These are phyloP conservation scores for Cephalopterus ornatus DNA, from an alignment of 2,113 vertebrate species.

Conservation along the genomic window DNA sequence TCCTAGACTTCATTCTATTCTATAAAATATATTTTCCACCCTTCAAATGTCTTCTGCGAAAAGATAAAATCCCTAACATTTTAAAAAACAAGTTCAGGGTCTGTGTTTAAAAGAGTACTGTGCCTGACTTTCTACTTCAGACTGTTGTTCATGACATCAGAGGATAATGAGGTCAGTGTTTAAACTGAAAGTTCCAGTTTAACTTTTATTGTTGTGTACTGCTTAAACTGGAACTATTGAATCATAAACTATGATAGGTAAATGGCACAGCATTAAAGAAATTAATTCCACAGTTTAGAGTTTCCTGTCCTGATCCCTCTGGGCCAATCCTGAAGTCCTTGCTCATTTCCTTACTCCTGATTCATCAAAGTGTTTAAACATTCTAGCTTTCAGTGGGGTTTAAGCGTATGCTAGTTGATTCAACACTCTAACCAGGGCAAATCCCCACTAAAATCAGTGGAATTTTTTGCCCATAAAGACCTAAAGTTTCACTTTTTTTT, in stretches of 20 bases:
- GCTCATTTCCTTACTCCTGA: constrained; percentile 39
- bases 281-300: neutral
- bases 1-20: neutral
- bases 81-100: neutral
- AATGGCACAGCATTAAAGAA: constrained; percentile 25
- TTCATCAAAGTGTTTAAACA: constrained; percentile 26
- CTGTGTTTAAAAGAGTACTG: neutral
- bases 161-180: neutral
- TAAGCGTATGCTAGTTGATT: neutral
- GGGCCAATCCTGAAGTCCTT: neutral
- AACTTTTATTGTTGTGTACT: neutral
- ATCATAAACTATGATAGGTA: neutral
- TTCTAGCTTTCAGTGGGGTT: neutral
- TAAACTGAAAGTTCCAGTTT: neutral
- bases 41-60: neutral
- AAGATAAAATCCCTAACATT: neutral
- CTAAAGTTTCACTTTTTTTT: neutral
- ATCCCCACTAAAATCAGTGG: neutral
- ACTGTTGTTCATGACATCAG: neutral
- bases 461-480: neutral
- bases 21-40: neutral
- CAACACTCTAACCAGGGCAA: neutral
- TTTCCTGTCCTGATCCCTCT: neutral
- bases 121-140: neutral
- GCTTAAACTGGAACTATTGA: constrained; percentile 20